phyloP scores from a whole-genome alignment of 1,140 invertebrate genomes.

The Anastrepha ludens region DNA sequence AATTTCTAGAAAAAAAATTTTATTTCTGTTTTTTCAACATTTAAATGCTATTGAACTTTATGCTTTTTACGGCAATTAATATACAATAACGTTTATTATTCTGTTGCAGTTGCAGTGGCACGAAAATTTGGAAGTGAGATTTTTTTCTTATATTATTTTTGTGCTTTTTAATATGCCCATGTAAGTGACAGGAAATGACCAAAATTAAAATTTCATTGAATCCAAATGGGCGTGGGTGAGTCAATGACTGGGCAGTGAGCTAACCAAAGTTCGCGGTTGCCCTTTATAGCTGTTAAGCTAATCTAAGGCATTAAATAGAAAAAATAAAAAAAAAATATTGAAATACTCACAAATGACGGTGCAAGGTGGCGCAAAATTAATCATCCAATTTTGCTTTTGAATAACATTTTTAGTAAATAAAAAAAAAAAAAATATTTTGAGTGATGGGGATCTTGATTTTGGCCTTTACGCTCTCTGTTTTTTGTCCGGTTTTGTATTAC shows the following conservation, averaged over 20 bases:
- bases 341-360: too few relatives aligned
- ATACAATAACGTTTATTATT: conserved; percentile 11
- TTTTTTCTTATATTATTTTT: not conserved
- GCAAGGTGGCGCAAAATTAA: too few relatives aligned
- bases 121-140: conserved; percentile 12
- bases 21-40: not conserved
- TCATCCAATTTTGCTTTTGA: too few relatives aligned
- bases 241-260: conserved; percentile 6
- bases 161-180: not conserved
- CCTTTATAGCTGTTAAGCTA: not conserved
- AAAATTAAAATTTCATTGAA: conserved; percentile 18
- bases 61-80: conserved; percentile 36
- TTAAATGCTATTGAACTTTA: conserved; percentile 22
- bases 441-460: too few relatives aligned
- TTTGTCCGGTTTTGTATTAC: too few relatives aligned
- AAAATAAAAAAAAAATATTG: too few relatives aligned
- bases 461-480: too few relatives aligned
- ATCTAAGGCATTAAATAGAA: too few relatives aligned
- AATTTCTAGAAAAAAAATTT: not conserved
- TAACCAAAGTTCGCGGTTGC: too few relatives aligned
- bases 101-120: conserved; percentile 15
- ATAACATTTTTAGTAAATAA: too few relatives aligned
- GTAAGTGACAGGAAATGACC: conserved; percentile 31
- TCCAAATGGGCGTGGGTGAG: not conserved
- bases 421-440: too few relatives aligned